These are phyloP conservation scores for Oreochromis spilurus DNA, from an alignment of 2,113 vertebrate species.

Conservation along the genomic window DNA sequence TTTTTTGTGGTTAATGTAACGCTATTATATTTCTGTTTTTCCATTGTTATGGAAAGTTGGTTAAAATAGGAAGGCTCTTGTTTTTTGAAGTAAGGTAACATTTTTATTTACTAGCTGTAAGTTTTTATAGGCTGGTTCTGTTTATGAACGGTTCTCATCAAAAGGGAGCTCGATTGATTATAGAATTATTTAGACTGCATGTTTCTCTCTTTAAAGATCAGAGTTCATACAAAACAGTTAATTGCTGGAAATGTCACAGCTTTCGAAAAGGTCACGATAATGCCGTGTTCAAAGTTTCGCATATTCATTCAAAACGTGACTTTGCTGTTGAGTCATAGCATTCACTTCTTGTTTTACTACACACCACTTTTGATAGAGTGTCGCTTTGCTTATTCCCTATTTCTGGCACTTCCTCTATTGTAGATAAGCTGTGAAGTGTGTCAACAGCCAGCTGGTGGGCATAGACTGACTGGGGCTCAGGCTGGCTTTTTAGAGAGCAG, in stretches of 20 bases:
- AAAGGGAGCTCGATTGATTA: not conserved
- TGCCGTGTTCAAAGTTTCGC: not conserved
- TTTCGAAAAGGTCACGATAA: not conserved
- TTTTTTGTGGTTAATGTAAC: not conserved
- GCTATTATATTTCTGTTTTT: not conserved
- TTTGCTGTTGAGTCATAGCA: not conserved
- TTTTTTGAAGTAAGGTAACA: not conserved
- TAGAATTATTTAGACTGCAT: not conserved
- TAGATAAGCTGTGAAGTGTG: constrained; percentile 57
- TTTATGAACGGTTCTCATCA: not conserved
- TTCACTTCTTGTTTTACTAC: not conserved
- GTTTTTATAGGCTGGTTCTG: not conserved
- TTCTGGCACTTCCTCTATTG: constrained; percentile 36
- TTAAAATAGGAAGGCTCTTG: not conserved
- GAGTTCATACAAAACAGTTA: not conserved
- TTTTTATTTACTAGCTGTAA: not conserved
- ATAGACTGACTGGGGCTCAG: constrained; percentile 12
- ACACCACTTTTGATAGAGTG: not conserved
- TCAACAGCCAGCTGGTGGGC: constrained; percentile 34
- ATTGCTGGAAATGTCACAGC: not conserved
- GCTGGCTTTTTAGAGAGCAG: constrained; percentile 11
- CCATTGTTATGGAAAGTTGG: not conserved
- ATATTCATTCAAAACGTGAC: not conserved
- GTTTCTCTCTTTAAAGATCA: not conserved
- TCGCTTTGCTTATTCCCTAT: not conserved